A percentile compares a stretch with the other conserved stretches of the same genome.
phyloP scores from a whole-genome alignment of 2,797 vertebrate genomes.

The Decapterus maruadsi region DNA sequence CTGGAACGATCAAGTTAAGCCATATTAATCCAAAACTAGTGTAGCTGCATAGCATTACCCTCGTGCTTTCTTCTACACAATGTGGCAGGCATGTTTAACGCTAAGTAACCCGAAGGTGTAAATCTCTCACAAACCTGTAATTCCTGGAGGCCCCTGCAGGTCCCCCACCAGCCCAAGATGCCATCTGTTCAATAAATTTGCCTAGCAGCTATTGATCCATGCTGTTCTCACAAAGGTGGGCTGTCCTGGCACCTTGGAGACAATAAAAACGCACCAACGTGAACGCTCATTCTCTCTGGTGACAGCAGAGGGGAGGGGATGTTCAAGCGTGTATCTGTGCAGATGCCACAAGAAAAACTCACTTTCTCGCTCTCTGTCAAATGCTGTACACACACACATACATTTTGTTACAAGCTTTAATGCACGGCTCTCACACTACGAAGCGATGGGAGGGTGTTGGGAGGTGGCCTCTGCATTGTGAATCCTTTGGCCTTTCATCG shows the following conservation, averaged over 20 bases:
- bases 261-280: conserved; percentile 16
- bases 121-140: conserved; percentile 49
- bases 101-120: conserved; percentile 33
- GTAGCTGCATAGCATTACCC: background rate
- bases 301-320: conserved; percentile 5
- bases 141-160: conserved; percentile 32
- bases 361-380: conserved; percentile 12
- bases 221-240: conserved; percentile 37
- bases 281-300: background rate
- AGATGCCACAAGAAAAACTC: conserved; percentile 29
- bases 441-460: conserved; percentile 36
- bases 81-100: conserved; percentile 40
- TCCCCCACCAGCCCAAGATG: conserved; percentile 33
- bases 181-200: conserved; percentile 60
- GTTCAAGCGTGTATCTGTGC: conserved; percentile 9
- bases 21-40: conserved; percentile 39
- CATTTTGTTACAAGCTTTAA: conserved; percentile 47
- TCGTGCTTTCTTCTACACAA: conserved; percentile 4
- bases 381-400: background rate
- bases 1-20: conserved; percentile 27
- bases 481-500: conserved; percentile 71
- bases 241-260: conserved; percentile 36
- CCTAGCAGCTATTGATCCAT: conserved; percentile 62
- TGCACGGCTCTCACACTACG: conserved; percentile 46
- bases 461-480: conserved; percentile 61